phyloP scores from a whole-genome alignment of 2,888 invertebrate species.

The Cactoblastis cactorum region DNA sequence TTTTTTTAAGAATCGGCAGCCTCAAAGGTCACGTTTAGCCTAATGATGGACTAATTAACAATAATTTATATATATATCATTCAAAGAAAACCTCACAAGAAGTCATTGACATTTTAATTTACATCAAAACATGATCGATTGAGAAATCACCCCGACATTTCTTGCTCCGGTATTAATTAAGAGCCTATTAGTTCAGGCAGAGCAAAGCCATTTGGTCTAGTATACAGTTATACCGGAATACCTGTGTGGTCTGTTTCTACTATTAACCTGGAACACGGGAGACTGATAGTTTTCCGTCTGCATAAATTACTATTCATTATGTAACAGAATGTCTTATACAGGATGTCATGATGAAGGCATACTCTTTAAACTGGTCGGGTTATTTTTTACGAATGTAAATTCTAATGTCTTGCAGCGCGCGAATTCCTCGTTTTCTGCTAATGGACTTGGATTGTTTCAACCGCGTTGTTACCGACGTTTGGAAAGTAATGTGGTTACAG shows the following conservation, averaged over 20 bases:
- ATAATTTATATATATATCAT: no score
- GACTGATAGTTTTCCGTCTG: constrained; percentile 62
- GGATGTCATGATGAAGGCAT: constrained; percentile 67
- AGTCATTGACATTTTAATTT: background rate
- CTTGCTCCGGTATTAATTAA: constrained; percentile 12
- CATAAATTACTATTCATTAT: constrained; percentile 70
- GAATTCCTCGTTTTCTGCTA: constrained; percentile 38
- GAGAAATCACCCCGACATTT: constrained; percentile 12
- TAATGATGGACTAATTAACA: no score
- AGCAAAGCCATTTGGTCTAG: constrained; percentile 16
- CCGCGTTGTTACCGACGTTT: constrained; percentile 1
- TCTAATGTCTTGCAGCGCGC: constrained; percentile 40
- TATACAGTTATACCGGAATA: constrained; percentile 18
- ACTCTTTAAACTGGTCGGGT: constrained; percentile 41
- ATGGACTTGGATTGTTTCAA: constrained; percentile 25
- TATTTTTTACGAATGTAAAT: constrained; percentile 37
- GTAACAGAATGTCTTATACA: constrained; percentile 67
- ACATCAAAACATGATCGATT: background rate
- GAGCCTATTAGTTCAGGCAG: constrained; percentile 16
- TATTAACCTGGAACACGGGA: constrained; percentile 30
- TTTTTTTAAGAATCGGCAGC: no score
- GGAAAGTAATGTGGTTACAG: background rate
- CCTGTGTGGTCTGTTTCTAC: constrained; percentile 17
- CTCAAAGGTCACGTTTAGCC: no score
- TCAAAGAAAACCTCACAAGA: no score